Conservation (phyloP, 2,888 invertebrate species). For the Hanleya hanleyi region DNA sequence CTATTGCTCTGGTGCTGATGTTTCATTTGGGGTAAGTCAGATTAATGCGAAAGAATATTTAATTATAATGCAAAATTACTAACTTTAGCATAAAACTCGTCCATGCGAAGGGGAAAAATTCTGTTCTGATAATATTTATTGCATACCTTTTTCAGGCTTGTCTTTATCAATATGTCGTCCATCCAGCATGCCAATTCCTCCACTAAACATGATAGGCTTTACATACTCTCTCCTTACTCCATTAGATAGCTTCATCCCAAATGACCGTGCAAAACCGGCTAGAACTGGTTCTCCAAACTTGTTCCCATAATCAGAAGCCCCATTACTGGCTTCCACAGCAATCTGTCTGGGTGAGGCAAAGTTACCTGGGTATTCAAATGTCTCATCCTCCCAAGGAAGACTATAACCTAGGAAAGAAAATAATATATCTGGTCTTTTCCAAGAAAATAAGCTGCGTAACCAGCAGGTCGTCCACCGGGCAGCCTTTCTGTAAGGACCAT, state of each 20-base stretch:
- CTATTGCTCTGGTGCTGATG: no score
- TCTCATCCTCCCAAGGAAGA: constrained; percentile 89
- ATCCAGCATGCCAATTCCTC: constrained; percentile 94
- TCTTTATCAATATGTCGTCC: constrained; percentile 86
- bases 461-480: no score
- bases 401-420: constrained; percentile 83
- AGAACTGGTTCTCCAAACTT: constrained; percentile 98
- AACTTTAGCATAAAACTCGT: no score
- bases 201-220: constrained; percentile 99
- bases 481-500: no score
- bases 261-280: constrained; percentile 92
- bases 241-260: constrained; percentile 81
- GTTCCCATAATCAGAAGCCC: constrained; percentile 99
- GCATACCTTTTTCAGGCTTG: constrained; percentile 82
- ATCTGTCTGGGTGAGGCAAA: constrained; percentile 93
- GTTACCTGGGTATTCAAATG: constrained; percentile 85
- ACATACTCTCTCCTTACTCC: constrained; percentile 91
- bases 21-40: no score
- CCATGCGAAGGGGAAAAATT: no score
- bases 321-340: constrained; percentile 96
- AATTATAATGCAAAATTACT: no score
- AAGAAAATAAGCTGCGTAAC: no score
- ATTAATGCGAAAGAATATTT: no score
- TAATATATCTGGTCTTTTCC: no score
- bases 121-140: no score